Conservation (phyloP, 2,113 vertebrate genomes). For the Echinops telfairi region DNA sequence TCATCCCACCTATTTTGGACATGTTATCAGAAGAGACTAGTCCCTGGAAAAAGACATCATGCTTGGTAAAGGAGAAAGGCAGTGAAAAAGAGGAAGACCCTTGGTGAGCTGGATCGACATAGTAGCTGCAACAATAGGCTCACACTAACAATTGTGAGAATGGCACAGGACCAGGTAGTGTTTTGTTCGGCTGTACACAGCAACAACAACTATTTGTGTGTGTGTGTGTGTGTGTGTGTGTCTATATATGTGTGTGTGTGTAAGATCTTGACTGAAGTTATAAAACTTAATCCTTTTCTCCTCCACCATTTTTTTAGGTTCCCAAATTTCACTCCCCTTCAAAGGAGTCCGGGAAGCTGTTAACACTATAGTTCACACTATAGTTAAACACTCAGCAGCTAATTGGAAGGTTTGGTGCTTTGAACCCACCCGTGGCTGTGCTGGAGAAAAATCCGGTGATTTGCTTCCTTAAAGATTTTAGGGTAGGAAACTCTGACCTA, state of each 20-base stretch:
- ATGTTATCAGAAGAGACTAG: too few species aligned
- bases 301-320: background rate
- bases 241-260: background rate
- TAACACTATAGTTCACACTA: background rate
- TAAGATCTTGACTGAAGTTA: background rate
- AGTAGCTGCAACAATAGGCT: too few species aligned
- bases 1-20: too few species aligned
- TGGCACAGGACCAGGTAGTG: too few species aligned
- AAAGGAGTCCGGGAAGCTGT: background rate
- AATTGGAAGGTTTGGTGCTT: background rate
- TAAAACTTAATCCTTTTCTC: background rate
- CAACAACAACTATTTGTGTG: too few species aligned
- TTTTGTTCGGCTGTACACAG: too few species aligned
- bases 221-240: background rate
- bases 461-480: background rate
- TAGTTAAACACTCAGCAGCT: background rate
- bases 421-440: too few species aligned
- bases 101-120: too few species aligned
- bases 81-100: too few species aligned
- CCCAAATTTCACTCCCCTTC: background rate
- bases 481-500: background rate
- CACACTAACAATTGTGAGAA: too few species aligned
- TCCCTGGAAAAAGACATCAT: too few species aligned
- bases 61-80: too few species aligned
- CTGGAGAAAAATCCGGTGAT: background rate